Evolutionary conservation across 2,797 vertebrate species (phyloP).

Genomic region (Anisognathus igniventris): DNA sequence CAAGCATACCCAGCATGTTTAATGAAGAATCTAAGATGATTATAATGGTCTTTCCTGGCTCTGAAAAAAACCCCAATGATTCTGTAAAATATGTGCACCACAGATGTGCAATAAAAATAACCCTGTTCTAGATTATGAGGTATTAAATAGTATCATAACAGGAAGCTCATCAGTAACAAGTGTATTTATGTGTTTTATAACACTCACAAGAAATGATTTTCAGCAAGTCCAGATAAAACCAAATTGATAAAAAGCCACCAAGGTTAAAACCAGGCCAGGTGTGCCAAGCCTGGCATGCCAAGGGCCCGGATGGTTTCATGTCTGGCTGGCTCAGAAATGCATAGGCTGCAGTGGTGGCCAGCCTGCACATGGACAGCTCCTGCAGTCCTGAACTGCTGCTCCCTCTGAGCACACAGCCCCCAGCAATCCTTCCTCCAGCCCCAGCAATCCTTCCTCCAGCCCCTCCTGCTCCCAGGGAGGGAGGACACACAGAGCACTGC

Average conservation of each 20-base stretch:
- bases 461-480: background rate
- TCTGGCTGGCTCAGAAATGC: background rate
- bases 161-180: background rate
- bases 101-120: conserved; percentile 14
- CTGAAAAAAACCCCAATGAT: background rate
- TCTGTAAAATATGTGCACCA: background rate
- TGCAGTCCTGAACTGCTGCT: background rate
- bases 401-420: accelerated
- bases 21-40: background rate
- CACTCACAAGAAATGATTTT: background rate
- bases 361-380: background rate
- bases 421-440: background rate
- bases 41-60: background rate
- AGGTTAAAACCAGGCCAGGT: background rate
- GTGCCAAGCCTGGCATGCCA: accelerated
- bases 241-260: background rate
- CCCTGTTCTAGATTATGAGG: background rate
- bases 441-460: background rate
- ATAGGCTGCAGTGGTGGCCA: accelerated
- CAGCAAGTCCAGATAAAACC: background rate
- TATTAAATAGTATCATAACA: background rate
- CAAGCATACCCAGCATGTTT: background rate
- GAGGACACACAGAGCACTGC: background rate
- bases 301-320: background rate
- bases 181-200: background rate